phyloP scores from a whole-genome alignment of 2,888 invertebrate genomes.

The Digitonthophagus gazella region DNA sequence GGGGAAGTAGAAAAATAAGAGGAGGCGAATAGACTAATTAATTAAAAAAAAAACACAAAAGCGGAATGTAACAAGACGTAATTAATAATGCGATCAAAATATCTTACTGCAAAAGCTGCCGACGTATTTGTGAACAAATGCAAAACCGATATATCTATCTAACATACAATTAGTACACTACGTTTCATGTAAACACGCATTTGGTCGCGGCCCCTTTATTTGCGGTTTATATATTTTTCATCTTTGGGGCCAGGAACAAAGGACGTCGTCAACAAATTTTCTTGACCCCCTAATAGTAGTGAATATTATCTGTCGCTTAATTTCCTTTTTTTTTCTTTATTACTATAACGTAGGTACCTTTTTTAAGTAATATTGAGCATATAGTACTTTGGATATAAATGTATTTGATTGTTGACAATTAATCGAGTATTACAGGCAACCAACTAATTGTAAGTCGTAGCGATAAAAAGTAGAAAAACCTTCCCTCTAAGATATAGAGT shows the following conservation, averaged over 20 bases:
- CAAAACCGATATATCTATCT: slow-evolving; percentile 27
- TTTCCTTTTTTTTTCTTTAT: slow-evolving; percentile 32
- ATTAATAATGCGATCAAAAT: not conserved
- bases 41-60: too few species aligned
- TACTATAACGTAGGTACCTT: slow-evolving; percentile 47
- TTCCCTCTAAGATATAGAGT: not conserved
- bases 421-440: not conserved
- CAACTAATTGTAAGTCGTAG: not conserved
- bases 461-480: slow-evolving; percentile 12
- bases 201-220: slow-evolving; percentile 22
- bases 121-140: slow-evolving; percentile 23
- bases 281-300: slow-evolving; percentile 1
- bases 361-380: slow-evolving; percentile 47
- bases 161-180: slow-evolving; percentile 24
- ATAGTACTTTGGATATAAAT: slow-evolving; percentile 41
- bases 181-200: slow-evolving; percentile 11
- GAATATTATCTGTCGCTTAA: slow-evolving; percentile 16
- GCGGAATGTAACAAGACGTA: slow-evolving; percentile 23
- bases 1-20: too few species aligned
- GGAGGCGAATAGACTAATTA: too few species aligned
- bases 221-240: not conserved
- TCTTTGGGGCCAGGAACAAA: not conserved
- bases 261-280: slow-evolving; percentile 2
- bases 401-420: slow-evolving; percentile 21
- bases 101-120: slow-evolving; percentile 19